Percentiles rank a stretch among this genome's conserved stretches.
Conservation (phyloP, 2,797 vertebrate species). For the Gymnothorax javanicus region DNA sequence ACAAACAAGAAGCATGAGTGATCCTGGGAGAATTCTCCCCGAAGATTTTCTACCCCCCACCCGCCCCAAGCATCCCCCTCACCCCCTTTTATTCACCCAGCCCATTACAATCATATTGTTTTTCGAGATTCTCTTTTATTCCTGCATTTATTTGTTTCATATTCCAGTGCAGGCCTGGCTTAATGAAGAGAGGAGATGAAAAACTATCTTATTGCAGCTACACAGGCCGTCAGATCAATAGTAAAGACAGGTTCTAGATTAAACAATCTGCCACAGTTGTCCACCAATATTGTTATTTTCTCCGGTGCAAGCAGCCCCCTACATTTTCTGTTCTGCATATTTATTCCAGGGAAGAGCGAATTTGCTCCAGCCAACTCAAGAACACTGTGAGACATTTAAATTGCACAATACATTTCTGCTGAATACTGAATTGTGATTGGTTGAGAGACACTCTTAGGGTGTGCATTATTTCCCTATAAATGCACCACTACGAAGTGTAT, state of each 20-base stretch:
- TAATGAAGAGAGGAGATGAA: slow-evolving; percentile 74
- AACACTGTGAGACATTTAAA: too few relatives aligned
- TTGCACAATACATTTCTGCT: too few relatives aligned
- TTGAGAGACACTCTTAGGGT: too few relatives aligned
- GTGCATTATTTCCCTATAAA: too few relatives aligned
- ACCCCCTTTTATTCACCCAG: slow-evolving; percentile 42
- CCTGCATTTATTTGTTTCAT: slow-evolving; percentile 36
- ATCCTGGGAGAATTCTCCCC: slow-evolving; percentile 64
- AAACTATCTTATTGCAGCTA: slow-evolving; percentile 64
- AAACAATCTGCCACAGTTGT: slow-evolving; percentile 39
- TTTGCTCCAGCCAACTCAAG: too few relatives aligned
- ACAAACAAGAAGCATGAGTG: slow-evolving; percentile 59
- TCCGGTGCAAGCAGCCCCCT: slow-evolving; percentile 12
- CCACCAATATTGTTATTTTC: slow-evolving; percentile 3
- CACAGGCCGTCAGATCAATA: slow-evolving; percentile 44
- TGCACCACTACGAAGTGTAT: too few relatives aligned
- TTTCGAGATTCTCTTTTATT: slow-evolving; percentile 40
- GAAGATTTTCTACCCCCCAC: slow-evolving; percentile 46
- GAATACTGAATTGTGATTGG: too few relatives aligned
- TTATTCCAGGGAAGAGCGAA: too few relatives aligned
- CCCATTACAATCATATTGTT: slow-evolving; percentile 49
- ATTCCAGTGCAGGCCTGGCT: slow-evolving; percentile 39
- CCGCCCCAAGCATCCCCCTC: background rate
- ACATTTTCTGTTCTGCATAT: background rate
- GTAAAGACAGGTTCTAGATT: slow-evolving; percentile 45